Evolutionary conservation across 92 coral and sea anemone species (phyloP).

Genomic region (Phymanthus crucifer): DNA sequence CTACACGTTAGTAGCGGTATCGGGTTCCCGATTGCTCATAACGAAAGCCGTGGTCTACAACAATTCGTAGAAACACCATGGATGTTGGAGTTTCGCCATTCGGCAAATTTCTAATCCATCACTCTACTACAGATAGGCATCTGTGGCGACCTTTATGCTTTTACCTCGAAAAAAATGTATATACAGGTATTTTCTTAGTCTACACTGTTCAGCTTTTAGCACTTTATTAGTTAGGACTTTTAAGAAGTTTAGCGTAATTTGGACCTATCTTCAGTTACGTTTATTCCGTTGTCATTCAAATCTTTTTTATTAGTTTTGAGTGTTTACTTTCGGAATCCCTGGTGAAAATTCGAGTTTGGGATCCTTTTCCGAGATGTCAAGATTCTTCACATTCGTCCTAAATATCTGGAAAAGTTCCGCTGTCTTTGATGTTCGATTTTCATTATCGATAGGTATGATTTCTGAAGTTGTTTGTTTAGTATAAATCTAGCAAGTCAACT

Average conservation of each 20-base stretch:
- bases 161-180: not conserved
- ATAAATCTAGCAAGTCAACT: slow-evolving; percentile 23
- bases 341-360: slow-evolving; percentile 18
- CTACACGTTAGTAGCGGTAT: not conserved
- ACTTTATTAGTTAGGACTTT: not conserved
- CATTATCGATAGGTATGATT: slow-evolving; percentile 6
- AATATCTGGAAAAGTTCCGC: not conserved
- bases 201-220: not conserved
- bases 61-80: not conserved
- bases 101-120: slow-evolving; percentile 1
- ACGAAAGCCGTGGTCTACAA: slow-evolving; percentile 14
- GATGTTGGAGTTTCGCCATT: slow-evolving; percentile 18
- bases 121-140: slow-evolving; percentile 47
- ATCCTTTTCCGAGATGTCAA: not conserved
- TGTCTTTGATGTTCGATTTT: slow-evolving; percentile 9
- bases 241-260: not conserved
- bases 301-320: slow-evolving; percentile 18
- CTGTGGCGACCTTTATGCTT: slow-evolving; percentile 35
- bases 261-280: not conserved
- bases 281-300: not conserved
- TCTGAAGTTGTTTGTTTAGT: slow-evolving; percentile 31
- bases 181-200: not conserved
- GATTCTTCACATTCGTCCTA: not conserved
- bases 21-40: not conserved
- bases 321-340: slow-evolving; percentile 4